Percentiles rank a stretch among this genome's conserved stretches.
Evolutionary conservation across 2,797 vertebrate species (phyloP).

Genomic region (Lindbergichthys nudifrons): DNA sequence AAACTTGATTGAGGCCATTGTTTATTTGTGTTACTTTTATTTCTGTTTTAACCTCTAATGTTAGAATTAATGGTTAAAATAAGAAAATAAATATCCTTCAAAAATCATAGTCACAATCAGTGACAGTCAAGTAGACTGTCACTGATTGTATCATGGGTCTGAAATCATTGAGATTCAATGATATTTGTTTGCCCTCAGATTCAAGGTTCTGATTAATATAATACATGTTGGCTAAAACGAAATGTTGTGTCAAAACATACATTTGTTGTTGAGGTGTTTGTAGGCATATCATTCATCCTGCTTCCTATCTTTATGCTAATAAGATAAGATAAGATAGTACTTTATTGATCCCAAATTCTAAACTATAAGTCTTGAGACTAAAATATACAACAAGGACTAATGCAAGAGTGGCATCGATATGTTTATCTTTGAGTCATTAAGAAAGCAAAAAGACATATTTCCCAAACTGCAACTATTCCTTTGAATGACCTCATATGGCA

Average conservation of each 20-base stretch:
- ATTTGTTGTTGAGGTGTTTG: neutral
- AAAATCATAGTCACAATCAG: neutral
- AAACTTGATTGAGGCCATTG: slow-evolving; percentile 35
- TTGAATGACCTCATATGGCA: neutral
- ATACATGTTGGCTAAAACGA: neutral
- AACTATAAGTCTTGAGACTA: neutral
- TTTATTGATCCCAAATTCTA: too few species aligned
- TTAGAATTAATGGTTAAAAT: slow-evolving; percentile 18
- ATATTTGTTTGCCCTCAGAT: neutral
- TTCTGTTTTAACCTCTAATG: slow-evolving; percentile 19
- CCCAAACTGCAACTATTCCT: neutral
- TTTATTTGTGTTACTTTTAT: slow-evolving; percentile 18
- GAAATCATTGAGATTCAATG: neutral
- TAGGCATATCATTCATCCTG: neutral
- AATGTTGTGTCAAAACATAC: neutral
- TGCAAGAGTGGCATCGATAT: neutral
- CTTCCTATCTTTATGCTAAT: neutral
- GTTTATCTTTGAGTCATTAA: neutral
- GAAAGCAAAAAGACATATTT: neutral
- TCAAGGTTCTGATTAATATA: neutral
- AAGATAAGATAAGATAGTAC: too few species aligned
- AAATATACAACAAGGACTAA: too few species aligned
- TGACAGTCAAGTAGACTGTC: neutral
- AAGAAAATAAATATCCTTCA: slow-evolving; percentile 12
- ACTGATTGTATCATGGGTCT: slow-evolving; percentile 2